These are phyloP conservation scores for Cyphomyrus plagiostoma DNA, from an alignment of 2,113 vertebrate species.

Conservation along the genomic window DNA sequence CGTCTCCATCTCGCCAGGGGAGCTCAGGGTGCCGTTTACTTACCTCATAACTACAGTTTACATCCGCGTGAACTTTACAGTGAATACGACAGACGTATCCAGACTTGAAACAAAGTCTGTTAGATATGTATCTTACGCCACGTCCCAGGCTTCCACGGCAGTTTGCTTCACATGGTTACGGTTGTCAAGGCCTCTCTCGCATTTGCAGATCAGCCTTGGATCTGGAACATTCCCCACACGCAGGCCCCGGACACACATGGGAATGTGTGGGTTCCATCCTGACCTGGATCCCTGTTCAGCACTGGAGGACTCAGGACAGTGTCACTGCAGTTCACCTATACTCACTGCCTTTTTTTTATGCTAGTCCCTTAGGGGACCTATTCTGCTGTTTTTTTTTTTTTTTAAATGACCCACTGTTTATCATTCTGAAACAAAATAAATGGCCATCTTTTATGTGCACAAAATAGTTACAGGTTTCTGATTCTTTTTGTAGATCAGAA, in stretches of 20 bases:
- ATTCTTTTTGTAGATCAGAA: neutral
- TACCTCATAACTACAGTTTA: neutral
- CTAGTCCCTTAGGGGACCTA: neutral
- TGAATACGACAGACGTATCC: neutral
- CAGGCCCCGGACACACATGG: constrained; percentile 85
- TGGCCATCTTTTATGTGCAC: neutral
- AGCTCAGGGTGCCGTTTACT: neutral
- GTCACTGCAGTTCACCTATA: neutral
- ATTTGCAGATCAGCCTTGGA: constrained; percentile 83
- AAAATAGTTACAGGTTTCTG: neutral
- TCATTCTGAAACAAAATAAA: neutral
- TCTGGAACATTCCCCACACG: constrained; percentile 92
- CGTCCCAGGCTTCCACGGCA: neutral
- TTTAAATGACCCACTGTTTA: neutral
- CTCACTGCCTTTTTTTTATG: neutral
- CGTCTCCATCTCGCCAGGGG: neutral
- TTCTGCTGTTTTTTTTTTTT: neutral
- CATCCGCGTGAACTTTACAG: neutral
- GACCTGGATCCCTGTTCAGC: constrained; percentile 34
- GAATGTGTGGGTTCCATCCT: constrained; percentile 91
- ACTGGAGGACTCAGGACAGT: constrained; percentile 6
- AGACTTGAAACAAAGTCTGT: neutral
- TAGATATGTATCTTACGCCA: neutral
- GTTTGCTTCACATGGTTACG: neutral
- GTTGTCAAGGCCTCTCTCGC: constrained; percentile 16